phyloP scores from a whole-genome alignment of 2,113 vertebrate genomes.

The Nibea albiflora region DNA sequence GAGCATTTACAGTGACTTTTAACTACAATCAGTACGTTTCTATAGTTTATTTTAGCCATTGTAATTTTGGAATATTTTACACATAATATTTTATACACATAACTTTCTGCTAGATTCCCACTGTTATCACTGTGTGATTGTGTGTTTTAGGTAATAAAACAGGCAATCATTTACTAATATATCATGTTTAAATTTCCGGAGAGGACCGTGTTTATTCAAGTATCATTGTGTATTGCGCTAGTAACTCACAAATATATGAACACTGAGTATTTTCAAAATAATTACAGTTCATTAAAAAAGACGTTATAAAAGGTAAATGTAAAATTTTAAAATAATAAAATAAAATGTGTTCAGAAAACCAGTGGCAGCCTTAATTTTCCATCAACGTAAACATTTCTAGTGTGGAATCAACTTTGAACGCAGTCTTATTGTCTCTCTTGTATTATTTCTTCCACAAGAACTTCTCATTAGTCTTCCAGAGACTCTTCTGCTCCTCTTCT shows the following conservation, averaged over 20 bases:
- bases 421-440: background rate
- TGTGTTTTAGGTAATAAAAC: background rate
- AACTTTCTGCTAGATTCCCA: background rate
- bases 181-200: background rate
- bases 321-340: background rate
- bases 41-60: background rate
- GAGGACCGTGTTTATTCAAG: conserved; percentile 14
- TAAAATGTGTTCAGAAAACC: background rate
- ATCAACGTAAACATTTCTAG: background rate
- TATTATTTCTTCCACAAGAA: conserved; percentile 92
- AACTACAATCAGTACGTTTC: background rate
- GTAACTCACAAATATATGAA: background rate
- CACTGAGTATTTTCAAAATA: background rate
- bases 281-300: background rate
- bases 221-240: conserved; percentile 1
- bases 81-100: too few species aligned
- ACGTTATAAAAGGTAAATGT: background rate
- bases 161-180: background rate
- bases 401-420: background rate
- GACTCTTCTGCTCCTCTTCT: conserved; percentile 71
- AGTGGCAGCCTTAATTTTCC: background rate
- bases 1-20: background rate
- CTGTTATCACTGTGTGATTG: background rate
- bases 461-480: conserved; percentile 95
- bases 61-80: background rate